phyloP scores from a whole-genome alignment of 2,888 invertebrate species.

The Drosophila diplacantha region DNA sequence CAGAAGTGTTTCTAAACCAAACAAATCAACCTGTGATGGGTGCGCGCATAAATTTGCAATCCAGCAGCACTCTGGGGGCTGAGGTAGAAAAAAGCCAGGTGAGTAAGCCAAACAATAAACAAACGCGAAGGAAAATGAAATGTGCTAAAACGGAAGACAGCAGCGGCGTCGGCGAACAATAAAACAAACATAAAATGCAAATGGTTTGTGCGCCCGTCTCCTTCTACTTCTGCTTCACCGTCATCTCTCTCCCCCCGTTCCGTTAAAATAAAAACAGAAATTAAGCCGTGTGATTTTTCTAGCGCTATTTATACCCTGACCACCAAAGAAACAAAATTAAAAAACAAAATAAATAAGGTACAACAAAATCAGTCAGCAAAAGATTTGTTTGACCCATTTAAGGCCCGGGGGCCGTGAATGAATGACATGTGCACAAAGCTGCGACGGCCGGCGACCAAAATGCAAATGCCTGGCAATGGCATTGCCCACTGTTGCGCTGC shows the following conservation, averaged over 20 bases:
- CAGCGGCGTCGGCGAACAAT: constrained; percentile 45
- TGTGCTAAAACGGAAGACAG: constrained; percentile 63
- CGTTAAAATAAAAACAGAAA: constrained; percentile 65
- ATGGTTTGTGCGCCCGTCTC: constrained; percentile 35
- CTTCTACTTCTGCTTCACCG: background rate
- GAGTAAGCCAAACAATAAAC: constrained; percentile 49
- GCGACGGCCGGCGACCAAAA: constrained; percentile 50
- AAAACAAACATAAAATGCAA: constrained; percentile 68
- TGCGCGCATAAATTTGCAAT: constrained; percentile 64
- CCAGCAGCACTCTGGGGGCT: constrained; percentile 1
- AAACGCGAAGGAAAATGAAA: constrained; percentile 61
- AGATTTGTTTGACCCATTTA: constrained; percentile 72
- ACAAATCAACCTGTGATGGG: constrained; percentile 59
- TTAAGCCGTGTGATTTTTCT: constrained; percentile 71
- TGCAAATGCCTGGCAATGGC: constrained; percentile 47
- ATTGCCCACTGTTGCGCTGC: constrained; percentile 28
- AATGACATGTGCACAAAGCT: constrained; percentile 70
- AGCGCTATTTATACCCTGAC: constrained; percentile 44
- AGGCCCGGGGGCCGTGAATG: constrained; percentile 25
- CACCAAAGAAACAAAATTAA: constrained; percentile 29
- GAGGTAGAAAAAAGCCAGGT: constrained; percentile 29
- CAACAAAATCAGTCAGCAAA: constrained; percentile 34
- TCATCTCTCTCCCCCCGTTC: constrained; percentile 22
- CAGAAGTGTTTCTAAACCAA: constrained; percentile 60
- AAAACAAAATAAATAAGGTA: background rate